A percentile compares a stretch with the other conserved stretches of the same genome.
These are phyloP conservation scores for Gonatopus flavifemur DNA, from an alignment of 1,140 invertebrate species.

Conservation along the genomic window DNA sequence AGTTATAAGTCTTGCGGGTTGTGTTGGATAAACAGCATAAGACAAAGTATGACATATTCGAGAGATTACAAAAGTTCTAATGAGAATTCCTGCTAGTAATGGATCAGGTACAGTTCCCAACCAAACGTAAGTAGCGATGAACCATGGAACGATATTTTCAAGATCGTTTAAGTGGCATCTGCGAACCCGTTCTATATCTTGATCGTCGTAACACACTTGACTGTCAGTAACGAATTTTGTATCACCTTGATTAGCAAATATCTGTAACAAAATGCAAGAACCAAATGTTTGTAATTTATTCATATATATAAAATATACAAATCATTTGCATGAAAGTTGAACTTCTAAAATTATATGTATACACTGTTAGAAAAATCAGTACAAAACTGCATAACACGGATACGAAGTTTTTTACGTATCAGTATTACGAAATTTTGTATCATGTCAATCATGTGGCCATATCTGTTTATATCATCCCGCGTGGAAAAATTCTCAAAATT, in stretches of 20 bases:
- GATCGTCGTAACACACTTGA: conserved; percentile 58
- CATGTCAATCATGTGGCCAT: no score
- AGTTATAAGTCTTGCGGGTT: conserved; percentile 61
- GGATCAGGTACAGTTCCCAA: conserved; percentile 60
- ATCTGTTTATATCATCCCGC: no score
- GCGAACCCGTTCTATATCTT: conserved; percentile 61
- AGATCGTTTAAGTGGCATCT: conserved; percentile 71
- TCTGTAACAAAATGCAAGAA: no score
- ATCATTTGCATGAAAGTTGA: no score
- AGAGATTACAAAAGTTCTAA: conserved; percentile 61
- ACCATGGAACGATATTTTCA: conserved; percentile 68
- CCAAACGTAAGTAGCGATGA: conserved; percentile 63
- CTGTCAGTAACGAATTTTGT: conserved; percentile 38
- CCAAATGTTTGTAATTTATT: neutral
- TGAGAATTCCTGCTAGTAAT: conserved; percentile 58
- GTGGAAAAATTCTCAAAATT: no score
- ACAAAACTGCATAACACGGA: no score
- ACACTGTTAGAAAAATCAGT: no score
- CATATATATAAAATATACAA: no score
- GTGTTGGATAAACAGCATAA: conserved; percentile 61
- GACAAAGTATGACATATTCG: conserved; percentile 64
- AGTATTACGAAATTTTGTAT: no score
- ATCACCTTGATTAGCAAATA: conserved; percentile 65
- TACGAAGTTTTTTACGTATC: no score
- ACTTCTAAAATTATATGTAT: no score